A percentile compares a stretch with the other conserved stretches of the same genome.
These are phyloP conservation scores for Aphelenchoides avenae DNA, from an alignment of 1,140 invertebrate genomes.

Conservation along the genomic window DNA sequence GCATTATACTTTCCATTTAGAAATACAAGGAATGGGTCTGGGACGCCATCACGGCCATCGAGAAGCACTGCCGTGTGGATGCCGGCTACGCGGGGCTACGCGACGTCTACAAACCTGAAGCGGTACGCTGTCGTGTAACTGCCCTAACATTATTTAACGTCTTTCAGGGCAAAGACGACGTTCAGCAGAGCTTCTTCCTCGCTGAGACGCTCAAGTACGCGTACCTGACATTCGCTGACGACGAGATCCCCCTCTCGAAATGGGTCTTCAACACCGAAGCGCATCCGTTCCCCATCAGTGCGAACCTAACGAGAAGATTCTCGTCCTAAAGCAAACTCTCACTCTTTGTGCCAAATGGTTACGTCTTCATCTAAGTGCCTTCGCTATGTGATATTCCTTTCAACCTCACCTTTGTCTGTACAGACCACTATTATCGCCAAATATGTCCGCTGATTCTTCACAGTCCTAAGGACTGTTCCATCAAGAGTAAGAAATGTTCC, in stretches of 20 bases:
- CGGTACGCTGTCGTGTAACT: too few relatives aligned
- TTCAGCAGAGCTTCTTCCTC: conserved; percentile 89
- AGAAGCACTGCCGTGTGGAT: conserved; percentile 84
- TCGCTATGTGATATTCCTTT: too few relatives aligned
- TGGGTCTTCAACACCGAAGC: conserved; percentile 99
- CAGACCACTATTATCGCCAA: too few relatives aligned
- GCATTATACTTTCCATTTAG: conserved; percentile 86
- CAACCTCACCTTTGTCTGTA: too few relatives aligned
- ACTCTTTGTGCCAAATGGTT: too few relatives aligned
- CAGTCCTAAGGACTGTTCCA: too few relatives aligned
- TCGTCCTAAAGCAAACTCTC: too few relatives aligned
- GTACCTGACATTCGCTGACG: conserved; percentile 89
- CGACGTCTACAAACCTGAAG: conserved; percentile 83
- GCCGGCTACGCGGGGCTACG: conserved; percentile 86
- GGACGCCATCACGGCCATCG: conserved; percentile 85
- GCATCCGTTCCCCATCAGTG: conserved; percentile 76
- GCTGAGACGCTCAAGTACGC: conserved; percentile 99
- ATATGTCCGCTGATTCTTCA: too few relatives aligned
- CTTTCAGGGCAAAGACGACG: conserved; percentile 77
- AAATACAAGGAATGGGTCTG: conserved; percentile 97
- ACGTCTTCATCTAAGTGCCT: too few relatives aligned
- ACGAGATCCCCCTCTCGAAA: conserved; percentile 80
- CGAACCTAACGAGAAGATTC: too few relatives aligned
- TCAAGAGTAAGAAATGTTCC: too few relatives aligned
- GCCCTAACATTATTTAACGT: too few relatives aligned